Conservation (phyloP, 2,113 vertebrate genomes). For the Limanda limanda region DNA sequence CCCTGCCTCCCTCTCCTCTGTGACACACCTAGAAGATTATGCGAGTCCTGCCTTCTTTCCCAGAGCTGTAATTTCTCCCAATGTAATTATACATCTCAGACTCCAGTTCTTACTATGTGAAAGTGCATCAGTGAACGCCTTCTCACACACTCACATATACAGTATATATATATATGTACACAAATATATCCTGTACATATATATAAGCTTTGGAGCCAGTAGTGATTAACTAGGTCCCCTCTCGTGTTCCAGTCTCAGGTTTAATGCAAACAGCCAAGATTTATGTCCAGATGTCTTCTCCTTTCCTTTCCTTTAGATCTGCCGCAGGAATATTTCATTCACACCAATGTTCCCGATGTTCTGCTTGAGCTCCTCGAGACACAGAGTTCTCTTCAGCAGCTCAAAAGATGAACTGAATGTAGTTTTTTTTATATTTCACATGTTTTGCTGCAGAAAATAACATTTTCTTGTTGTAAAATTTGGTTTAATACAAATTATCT, state of each 20-base stretch:
- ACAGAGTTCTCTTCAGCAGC: not conserved
- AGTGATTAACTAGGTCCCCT: not conserved
- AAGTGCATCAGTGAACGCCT: conserved; percentile 50
- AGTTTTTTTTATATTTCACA: too few species aligned
- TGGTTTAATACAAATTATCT: not conserved
- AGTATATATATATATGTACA: not conserved
- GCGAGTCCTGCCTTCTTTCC: conserved; percentile 70
- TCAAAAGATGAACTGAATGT: too few species aligned
- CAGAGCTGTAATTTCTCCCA: conserved; percentile 84
- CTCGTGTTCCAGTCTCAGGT: conserved; percentile 24
- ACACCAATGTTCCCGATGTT: not conserved
- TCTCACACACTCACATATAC: not conserved
- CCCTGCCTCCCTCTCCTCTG: conserved; percentile 20
- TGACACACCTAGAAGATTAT: conserved; percentile 83
- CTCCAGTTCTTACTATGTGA: conserved; percentile 53
- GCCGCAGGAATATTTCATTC: not conserved
- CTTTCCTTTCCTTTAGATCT: not conserved
- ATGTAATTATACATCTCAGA: conserved; percentile 82
- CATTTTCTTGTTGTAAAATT: not conserved
- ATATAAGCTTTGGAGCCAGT: conserved; percentile 3
- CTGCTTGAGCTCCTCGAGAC: not conserved
- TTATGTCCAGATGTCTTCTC: conserved; percentile 17
- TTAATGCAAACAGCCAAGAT: conserved; percentile 26
- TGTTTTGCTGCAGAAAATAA: too few species aligned
- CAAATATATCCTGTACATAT: not conserved